phyloP scores from a whole-genome alignment of 2,797 vertebrate genomes.

The Erpetoichthys calabaricus region DNA sequence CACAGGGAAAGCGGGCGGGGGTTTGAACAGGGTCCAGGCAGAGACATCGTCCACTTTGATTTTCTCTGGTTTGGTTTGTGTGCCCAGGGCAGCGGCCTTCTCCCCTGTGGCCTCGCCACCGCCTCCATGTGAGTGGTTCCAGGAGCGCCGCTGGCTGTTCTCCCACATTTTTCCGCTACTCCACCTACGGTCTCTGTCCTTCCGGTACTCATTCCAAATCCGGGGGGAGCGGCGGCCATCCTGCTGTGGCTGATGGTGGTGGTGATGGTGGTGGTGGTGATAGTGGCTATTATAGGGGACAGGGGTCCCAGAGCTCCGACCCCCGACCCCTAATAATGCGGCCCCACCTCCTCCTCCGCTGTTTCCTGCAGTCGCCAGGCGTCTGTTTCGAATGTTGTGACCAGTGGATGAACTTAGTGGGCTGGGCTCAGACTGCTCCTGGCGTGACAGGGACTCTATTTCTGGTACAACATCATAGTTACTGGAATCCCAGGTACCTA shows the following conservation, averaged over 20 bases:
- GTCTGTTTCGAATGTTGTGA: conserved; percentile 62
- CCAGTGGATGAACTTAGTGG: conserved; percentile 54
- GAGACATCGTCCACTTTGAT: neutral
- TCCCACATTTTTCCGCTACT: neutral
- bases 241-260: conserved; percentile 15
- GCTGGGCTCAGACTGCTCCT: conserved; percentile 44
- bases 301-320: no score
- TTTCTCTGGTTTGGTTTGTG: conserved; percentile 10
- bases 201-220: conserved; percentile 20
- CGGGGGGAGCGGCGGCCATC: conserved; percentile 13
- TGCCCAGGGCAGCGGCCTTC: conserved; percentile 16
- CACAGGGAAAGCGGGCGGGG: conserved; percentile 65
- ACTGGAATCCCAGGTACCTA: conserved; percentile 64
- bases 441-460: conserved; percentile 39
- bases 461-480: conserved; percentile 49
- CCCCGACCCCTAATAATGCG: no score
- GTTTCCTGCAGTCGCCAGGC: conserved; percentile 55
- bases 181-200: conserved; percentile 6
- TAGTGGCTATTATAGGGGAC: conserved; percentile 1
- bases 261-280: conserved; percentile 15
- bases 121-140: conserved; percentile 15
- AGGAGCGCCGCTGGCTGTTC: neutral
- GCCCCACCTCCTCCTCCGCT: conserved; percentile 50
- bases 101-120: conserved; percentile 14
- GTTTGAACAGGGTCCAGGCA: conserved; percentile 59